Conservation (phyloP, 2,797 vertebrate genomes). For the Steatocranus sp. region DNA sequence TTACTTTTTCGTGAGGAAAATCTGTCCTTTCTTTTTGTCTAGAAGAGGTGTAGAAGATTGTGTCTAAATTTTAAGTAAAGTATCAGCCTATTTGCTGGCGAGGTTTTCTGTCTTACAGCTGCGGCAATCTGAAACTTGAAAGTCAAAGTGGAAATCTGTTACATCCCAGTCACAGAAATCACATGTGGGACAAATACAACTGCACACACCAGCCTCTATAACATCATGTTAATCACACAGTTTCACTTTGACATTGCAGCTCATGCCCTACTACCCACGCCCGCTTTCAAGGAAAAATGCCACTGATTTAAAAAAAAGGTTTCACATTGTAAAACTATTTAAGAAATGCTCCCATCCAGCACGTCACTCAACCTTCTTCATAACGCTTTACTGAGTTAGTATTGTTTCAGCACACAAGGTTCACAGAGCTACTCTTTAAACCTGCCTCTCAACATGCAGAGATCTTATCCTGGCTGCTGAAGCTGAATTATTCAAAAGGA, state of each 20-base stretch:
- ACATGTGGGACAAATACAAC: neutral
- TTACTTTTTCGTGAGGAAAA: neutral
- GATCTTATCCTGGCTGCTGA: constrained; percentile 4
- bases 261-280: neutral
- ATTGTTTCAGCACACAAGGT: neutral
- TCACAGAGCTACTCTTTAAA: neutral
- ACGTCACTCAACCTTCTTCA: neutral
- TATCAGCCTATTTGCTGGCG: neutral
- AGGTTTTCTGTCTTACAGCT: neutral
- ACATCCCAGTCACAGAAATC: neutral
- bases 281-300: neutral
- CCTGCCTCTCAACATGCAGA: neutral
- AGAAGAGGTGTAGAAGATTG: neutral
- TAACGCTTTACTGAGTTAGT: neutral
- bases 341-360: neutral
- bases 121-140: accelerated
- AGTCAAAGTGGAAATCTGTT: neutral
- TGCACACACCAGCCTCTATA: neutral
- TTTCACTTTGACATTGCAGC: neutral
- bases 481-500: constrained; percentile 51
- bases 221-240: neutral
- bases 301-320: neutral
- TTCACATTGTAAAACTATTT: neutral
- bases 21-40: neutral
- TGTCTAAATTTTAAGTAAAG: neutral